Evolutionary conservation across 2,113 vertebrate genomes (phyloP), one percentile per base, ranked within the genome.

Genomic region (Rhinichthys klamathensis): DNA sequence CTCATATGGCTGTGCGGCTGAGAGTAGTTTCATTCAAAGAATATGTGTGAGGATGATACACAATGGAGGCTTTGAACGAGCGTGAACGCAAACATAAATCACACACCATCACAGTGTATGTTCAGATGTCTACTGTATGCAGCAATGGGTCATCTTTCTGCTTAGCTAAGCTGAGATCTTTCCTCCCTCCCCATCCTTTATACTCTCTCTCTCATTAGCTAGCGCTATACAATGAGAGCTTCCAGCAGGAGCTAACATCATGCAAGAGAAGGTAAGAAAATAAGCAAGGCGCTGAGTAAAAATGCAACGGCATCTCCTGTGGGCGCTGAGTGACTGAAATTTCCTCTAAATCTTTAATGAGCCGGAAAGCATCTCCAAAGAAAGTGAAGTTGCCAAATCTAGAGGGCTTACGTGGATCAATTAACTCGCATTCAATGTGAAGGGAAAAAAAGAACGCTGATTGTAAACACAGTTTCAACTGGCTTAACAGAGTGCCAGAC

Each of bases 341-440:
- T 82, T 23, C 90, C 89, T 23, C 93, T 96, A 90, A 96, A 96
- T 96, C 94, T 95, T 96, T 96, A 93, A 96, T 93, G 84, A 87
- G 86, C 89, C 89, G 92, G 95, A 95, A 95, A 93, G 85, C 85
- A 91, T 94, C 93, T 90, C 90, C 91, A 91, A 92, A 91, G 86
- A 92, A 86, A 88, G 87, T 83, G 38, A 85, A 86, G 85, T 86
- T 88, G 85, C 87, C 74, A 85, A 89, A 83, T 87, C 82, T 82
- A 82, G 86, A 86, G 84, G 70, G 63, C 82, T 86, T 84, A 73
- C 44, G 65, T 80, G 76, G 85, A 89, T 89, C 88, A 89, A 89
- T 89, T 89, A 89, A 87, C 88, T 87, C 30, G 6, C 87, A 83
- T 85, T 85, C 75, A 63, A 75, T 30, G 82, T 78, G 21, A 80